Conservation (phyloP, 2,113 vertebrate genomes). For the Sphaerodactylus townsendi region DNA sequence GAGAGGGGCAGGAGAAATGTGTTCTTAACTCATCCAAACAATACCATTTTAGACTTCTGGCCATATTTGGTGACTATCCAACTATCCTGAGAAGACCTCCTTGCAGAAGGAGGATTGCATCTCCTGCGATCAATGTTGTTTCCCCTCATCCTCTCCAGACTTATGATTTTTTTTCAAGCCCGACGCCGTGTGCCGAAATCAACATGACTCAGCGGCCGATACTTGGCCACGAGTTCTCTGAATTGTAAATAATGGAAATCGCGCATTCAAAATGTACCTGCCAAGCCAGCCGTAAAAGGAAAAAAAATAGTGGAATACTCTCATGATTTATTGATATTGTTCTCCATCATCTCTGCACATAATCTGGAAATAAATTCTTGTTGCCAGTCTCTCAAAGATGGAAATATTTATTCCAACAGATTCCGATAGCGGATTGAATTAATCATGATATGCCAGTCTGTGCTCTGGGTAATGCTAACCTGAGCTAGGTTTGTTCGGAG, state of each 20-base stretch:
- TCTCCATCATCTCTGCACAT: slow-evolving; percentile 1
- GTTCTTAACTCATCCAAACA: too few relatives aligned
- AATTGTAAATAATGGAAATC: slow-evolving; percentile 41
- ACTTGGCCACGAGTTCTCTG: not conserved
- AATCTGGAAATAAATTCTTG: slow-evolving; percentile 35
- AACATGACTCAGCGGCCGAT: not conserved
- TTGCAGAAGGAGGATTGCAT: too few relatives aligned
- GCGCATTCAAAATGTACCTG: slow-evolving; percentile 18
- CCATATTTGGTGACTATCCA: too few relatives aligned
- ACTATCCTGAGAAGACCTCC: too few relatives aligned
- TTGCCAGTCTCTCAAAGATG: slow-evolving; percentile 28
- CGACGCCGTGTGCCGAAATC: not conserved
- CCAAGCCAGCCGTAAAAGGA: not conserved
- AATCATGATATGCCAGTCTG: slow-evolving; percentile 11
- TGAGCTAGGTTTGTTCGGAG: slow-evolving; percentile 1
- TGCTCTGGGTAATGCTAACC: not conserved
- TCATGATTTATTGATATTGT: slow-evolving; percentile 45
- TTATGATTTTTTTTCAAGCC: too few relatives aligned
- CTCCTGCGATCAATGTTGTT: not conserved
- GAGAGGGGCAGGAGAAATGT: too few relatives aligned
- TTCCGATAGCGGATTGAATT: slow-evolving; percentile 18
- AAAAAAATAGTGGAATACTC: slow-evolving; percentile 44
- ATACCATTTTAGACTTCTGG: too few relatives aligned
- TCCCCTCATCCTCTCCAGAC: not conserved
- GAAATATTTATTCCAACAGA: slow-evolving; percentile 31